Base-by-base conservation (phyloP, 2,888 invertebrate genomes). In the Chloromyia formosa region DNA sequence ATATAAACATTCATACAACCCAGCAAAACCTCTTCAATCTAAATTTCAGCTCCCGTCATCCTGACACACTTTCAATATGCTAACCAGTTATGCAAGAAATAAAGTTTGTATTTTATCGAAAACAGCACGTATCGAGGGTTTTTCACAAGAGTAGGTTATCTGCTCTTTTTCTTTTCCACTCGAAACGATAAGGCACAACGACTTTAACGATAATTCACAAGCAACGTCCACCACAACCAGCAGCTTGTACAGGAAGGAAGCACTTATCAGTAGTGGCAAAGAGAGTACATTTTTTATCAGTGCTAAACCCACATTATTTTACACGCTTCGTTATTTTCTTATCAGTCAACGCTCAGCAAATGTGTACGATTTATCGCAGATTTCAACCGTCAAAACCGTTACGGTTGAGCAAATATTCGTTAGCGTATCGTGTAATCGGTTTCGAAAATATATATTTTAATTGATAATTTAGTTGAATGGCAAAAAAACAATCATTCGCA, bases 71-170 rank as follows among this genome's bases (percentile, higher is more conserved):
- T 35, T 35, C 27, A 35, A 35, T 4, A 7, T 35, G 4, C 16
- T 49, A 49, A 49, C 49, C 49, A n/a, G 49, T 49, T 49, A n/a
- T n/a, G 49, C 14, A 12, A 49, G 49, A 49, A n/a, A 49, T 49
- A n/a, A n/a, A 49, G 16, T 2, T 49, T 49, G 16, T n/a, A n/a
- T n/a, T 49, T 49, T 49, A 49, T 49, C 49, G 16, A 49, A 12
- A n/a, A n/a, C 49, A 7, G 27, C 27, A 35, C 49, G 49, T 49
- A n/a, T 49, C 10, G 14, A n/a, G 16, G 12, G 10, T 49, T 49
- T 49, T n/a, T n/a, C 49, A 49, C 3, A 49, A 12, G 12, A 49
- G 49, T 49, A 7, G 49, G 3, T 49, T 49, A 10, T 12, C 3
- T 35, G 27, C 27, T 35, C 27, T 35, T 35, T 35, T 35, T 35